Conservation (phyloP, 2,797 vertebrate genomes). For the Cyclura pinguis region DNA sequence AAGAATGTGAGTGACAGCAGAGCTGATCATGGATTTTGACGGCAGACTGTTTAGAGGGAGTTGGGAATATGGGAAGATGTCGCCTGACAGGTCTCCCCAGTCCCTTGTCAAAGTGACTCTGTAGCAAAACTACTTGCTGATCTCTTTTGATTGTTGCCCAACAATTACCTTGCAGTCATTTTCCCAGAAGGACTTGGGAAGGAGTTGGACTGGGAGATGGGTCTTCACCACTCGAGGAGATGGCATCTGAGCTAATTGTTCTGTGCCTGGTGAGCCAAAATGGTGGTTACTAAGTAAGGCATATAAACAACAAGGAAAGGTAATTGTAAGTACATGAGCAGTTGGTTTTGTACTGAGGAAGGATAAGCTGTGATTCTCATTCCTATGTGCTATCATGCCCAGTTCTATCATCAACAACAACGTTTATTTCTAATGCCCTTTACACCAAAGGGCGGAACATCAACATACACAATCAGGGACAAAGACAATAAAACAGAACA, state of each 20-base stretch:
- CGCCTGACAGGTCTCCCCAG: too few species aligned
- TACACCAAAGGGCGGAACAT: too few species aligned
- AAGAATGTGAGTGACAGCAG: background rate
- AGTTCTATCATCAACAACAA: background rate
- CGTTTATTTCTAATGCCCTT: too few species aligned
- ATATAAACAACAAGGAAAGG: background rate
- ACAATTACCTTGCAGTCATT: constrained; percentile 88
- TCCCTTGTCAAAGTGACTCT: background rate
- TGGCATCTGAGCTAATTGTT: constrained; percentile 73
- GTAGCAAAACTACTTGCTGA: background rate
- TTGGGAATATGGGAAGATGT: too few species aligned
- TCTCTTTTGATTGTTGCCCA: too few species aligned
- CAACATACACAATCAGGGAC: too few species aligned
- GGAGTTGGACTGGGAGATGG: constrained; percentile 84
- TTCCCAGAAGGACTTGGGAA: constrained; percentile 90
- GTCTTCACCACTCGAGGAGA: constrained; percentile 91
- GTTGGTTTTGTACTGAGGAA: background rate
- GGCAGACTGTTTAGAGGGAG: background rate
- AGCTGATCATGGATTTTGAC: background rate
- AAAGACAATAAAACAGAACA: too few species aligned
- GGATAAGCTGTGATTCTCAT: too few species aligned
- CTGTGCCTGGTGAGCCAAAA: constrained; percentile 69
- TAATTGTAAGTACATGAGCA: background rate
- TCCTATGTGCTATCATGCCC: background rate
- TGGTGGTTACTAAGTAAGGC: background rate